Evolutionary conservation across 2,797 vertebrate species (phyloP), one percentile per base, ranked within the genome.

Genomic region (Loris lydekkerianus): DNA sequence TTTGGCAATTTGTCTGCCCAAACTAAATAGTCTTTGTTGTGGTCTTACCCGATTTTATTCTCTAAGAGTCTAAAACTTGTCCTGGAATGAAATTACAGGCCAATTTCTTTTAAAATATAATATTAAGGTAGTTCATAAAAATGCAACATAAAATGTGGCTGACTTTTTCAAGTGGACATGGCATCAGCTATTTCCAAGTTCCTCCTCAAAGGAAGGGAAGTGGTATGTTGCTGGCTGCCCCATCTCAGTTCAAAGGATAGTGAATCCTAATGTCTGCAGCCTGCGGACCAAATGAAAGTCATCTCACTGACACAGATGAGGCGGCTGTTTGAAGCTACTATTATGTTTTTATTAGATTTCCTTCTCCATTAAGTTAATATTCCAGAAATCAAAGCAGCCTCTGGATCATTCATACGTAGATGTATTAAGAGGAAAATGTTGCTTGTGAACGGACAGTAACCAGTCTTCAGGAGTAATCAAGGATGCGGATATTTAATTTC

Each of bases 1-100:
- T 87, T 96, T 98, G 98, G 97, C 96, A 95, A 91, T 65, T 95
- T 93, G 92, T 96, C 90, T 18, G 0, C 93, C 86, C 89, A 93
- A 98, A 97, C 1, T 34, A 97, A 98, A 97, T 94, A 98, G 84
- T 94, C 97, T 94, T 77, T 98, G 67, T 93, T 96, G 84, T 85
- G 90, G 93, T 94, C 96, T 98, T 98, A 97, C 93, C 95, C 96
- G 76, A 46, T 37, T 82, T 97, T 94, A 92, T 97, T 97, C 77
- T 95, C 96, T 94, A 97, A 96, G 94, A 98, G 98, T 98, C 96
- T 96, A 96, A 98, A 96, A 89, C 43, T 97, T 2, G 0, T 97
- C 96, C 97, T 98, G 97, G 97, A 98, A 97, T 96, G 34, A 2
- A 89, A 72, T 34, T 77, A 58, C 72, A 95, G 91, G 72, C 90